Conservation (phyloP, 2,888 invertebrate species). For the Drosophila buzzatii region DNA sequence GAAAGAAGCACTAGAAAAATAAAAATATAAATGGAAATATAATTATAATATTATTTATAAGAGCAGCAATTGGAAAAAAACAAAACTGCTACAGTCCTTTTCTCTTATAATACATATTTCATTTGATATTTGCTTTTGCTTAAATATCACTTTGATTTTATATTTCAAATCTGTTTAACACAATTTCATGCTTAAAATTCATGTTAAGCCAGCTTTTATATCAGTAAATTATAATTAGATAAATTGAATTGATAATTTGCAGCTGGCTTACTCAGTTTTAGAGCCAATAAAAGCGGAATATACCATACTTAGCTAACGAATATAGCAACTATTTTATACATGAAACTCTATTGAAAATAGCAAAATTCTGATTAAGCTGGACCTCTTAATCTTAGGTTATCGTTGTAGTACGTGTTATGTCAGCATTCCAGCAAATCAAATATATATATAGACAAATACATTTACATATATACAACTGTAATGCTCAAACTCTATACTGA, state of each 20-base stretch:
- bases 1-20: not conserved
- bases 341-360: not conserved
- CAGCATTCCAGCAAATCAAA: constrained; percentile 13
- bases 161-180: not conserved
- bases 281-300: not conserved
- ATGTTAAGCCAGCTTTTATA: not conserved
- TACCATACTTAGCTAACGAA: not conserved
- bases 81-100: too few relatives aligned
- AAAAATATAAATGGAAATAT: not conserved
- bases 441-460: not conserved
- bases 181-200: not conserved
- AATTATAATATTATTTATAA: not conserved
- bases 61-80: not conserved
- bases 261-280: not conserved
- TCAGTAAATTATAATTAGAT: not conserved
- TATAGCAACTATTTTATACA: not conserved
- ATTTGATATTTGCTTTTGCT: not conserved
- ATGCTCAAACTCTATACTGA: not conserved
- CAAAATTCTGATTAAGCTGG: not conserved
- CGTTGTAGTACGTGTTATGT: not conserved
- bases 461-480: not conserved
- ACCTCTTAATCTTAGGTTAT: constrained; percentile 1
- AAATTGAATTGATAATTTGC: not conserved
- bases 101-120: not conserved
- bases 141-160: not conserved